Conservation (phyloP, 2,797 vertebrate genomes). For the Crocodylus rhombifer region DNA sequence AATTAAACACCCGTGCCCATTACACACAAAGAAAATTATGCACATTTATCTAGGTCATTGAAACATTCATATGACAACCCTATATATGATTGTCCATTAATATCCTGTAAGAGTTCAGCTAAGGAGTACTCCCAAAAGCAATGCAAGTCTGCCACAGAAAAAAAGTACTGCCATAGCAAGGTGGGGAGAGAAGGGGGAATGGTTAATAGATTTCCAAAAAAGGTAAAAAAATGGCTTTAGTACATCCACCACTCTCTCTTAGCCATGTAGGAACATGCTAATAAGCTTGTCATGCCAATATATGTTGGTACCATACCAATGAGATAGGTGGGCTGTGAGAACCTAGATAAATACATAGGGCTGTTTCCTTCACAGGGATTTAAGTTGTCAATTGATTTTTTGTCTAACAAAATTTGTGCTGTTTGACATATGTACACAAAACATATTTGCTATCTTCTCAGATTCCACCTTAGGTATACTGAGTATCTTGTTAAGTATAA, state of each 20-base stretch:
- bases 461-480: neutral
- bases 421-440: neutral
- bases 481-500: neutral
- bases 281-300: slow-evolving; percentile 14
- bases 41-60: slow-evolving; percentile 71
- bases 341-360: neutral
- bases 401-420: neutral
- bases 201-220: slow-evolving; percentile 35
- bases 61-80: slow-evolving; percentile 62
- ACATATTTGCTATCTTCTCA: neutral
- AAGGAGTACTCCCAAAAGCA: slow-evolving; percentile 51
- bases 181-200: neutral
- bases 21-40: slow-evolving; percentile 75
- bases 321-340: neutral
- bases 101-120: slow-evolving; percentile 65
- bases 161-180: slow-evolving; percentile 26
- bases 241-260: neutral
- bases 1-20: slow-evolving; percentile 79
- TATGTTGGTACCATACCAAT: slow-evolving; percentile 8
- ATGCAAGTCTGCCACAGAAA: slow-evolving; percentile 3
- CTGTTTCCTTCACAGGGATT: neutral
- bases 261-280: slow-evolving; percentile 15
- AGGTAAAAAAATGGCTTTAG: slow-evolving; percentile 11
- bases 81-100: slow-evolving; percentile 62
- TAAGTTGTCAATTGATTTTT: neutral